Evolutionary conservation across 2,888 invertebrate genomes (phyloP), one percentile per base, ranked within the genome.

Genomic region (Troides helena): DNA sequence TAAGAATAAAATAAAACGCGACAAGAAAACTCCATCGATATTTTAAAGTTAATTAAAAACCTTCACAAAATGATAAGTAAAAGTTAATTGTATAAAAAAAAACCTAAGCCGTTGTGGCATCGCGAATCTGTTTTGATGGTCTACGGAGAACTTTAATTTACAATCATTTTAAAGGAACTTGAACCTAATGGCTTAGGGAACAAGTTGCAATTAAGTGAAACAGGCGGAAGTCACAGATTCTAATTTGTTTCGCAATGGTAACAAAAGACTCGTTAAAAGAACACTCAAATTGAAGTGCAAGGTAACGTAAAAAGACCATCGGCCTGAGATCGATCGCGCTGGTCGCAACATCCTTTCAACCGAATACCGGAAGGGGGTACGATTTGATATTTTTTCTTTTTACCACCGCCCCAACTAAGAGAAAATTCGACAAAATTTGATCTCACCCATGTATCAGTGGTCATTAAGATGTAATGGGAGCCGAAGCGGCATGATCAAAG

Each of bases 391-490:
- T 30, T 30, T 30, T 30, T 30, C 30, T 30, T 30, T 30, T 30
- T 3, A 30, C 30, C 30, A 30, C 3, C 30, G 30, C 4, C 5
- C 30, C 30, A 30, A 30, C 3, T 5, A 30, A 30, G 30, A 30
- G 30, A 3, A 30, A 30, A 30, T 30, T 46, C 46, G 14, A 46
- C 10, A 46, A 46, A 12, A 46, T 12, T 46, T 46, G 14, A 46
- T 46, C 46, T 46, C 46, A 46, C 39, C 30, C 39, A 18, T 43
- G 66, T 66, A 69, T 66, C 66, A 69, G 58, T 65, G 66, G 39
- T 58, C 66, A 65, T 69, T 66, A 66, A 69, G 59, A 66, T 62
- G 12, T 58, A 65, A 69, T 69, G 62, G 65, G 50, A 57, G 65
- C 46, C 21, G 46, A 46, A 58, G 50, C 69, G 65, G 66, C 46